Evolutionary conservation across 1,140 invertebrate species (phyloP), one percentile per base, ranked within the genome.

Genomic region (Galleria mellonella): DNA sequence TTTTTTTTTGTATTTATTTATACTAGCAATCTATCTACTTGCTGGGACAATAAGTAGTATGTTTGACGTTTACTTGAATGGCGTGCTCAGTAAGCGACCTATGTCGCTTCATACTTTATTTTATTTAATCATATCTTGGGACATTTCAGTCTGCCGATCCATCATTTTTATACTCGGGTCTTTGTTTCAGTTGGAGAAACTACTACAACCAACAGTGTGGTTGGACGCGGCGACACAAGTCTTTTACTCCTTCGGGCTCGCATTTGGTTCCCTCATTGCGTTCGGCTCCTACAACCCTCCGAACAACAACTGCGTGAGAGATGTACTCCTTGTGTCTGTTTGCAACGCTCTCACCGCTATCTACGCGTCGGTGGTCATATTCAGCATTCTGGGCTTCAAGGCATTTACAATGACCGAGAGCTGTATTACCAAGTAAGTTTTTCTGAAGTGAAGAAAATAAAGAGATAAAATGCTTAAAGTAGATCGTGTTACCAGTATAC

Each of bases 161-260:
- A n/a, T n/a, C n/a, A n/a, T n/a, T n/a, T n/a, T n/a, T n/a, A n/a
- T n/a, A n/a, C n/a, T n/a, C n/a, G n/a, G n/a, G n/a, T n/a, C n/a
- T n/a, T 47, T 47, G 40, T 59, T 64, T 0, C 72, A 94, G 92
- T 89, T 96, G 55, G 92, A 93, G 51, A 96, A 94, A 72, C 85
- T 96, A 17, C 70, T 92, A 30, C 89, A 94, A 61, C 93, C 94
- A 0, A 94, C 89, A 35, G 95, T 97, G 0, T 98, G 97, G 97
- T 86, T 97, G 58, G 96, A 97, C 73, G 96, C 97, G 3, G 96
- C 96, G 5, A 97, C 96, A 0, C 97, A 98, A 89, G 96, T 98
- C 9, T 98, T 98, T 85, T 98, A 97, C 83, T 96, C 94, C 3
- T 96, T 98, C 74, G 96, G 96, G 8, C 86, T 97, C 54, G 96